These are phyloP conservation scores for Helicolenus hilgendorfi DNA, from an alignment of 2,797 vertebrate genomes.

Conservation along the genomic window DNA sequence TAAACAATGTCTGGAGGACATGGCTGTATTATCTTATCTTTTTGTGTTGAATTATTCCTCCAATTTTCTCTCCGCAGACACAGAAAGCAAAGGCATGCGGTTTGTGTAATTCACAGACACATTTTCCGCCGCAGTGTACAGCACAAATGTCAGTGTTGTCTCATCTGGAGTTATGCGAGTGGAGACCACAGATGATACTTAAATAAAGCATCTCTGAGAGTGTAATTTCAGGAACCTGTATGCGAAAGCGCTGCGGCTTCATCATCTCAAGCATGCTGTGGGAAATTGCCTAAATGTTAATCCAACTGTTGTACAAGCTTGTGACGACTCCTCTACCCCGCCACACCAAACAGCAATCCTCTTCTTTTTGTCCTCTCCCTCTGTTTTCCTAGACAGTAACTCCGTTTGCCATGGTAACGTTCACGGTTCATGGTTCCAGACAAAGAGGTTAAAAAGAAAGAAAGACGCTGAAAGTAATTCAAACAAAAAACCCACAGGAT, in stretches of 20 bases:
- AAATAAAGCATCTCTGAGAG: constrained; percentile 11
- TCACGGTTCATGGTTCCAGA: constrained; percentile 7
- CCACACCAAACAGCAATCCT: background rate
- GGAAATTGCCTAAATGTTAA: constrained; percentile 68
- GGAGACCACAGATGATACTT: constrained; percentile 26
- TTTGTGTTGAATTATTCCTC: constrained; percentile 32
- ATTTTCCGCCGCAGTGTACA: background rate
- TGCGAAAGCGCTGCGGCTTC: constrained; percentile 41
- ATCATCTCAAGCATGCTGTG: constrained; percentile 36
- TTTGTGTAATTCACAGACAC: constrained; percentile 26
- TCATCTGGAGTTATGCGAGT: constrained; percentile 1
- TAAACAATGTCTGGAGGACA: constrained; percentile 27
- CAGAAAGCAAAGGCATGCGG: background rate
- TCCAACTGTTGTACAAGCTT: constrained; percentile 40
- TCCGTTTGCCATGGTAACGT: constrained; percentile 15
- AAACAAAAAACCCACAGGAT: constrained; percentile 37
- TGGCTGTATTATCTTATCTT: constrained; percentile 22
- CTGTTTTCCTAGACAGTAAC: background rate
- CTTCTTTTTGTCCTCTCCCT: background rate
- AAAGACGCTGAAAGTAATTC: constrained; percentile 20
- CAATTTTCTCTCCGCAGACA: constrained; percentile 1
- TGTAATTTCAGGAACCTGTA: constrained; percentile 40
- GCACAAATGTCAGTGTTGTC: constrained; percentile 6
- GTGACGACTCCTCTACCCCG: constrained; percentile 8
- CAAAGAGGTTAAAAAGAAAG: background rate